Evolutionary conservation across 1,140 invertebrate species (phyloP).

Genomic region (Pogonomyrmex californicus): DNA sequence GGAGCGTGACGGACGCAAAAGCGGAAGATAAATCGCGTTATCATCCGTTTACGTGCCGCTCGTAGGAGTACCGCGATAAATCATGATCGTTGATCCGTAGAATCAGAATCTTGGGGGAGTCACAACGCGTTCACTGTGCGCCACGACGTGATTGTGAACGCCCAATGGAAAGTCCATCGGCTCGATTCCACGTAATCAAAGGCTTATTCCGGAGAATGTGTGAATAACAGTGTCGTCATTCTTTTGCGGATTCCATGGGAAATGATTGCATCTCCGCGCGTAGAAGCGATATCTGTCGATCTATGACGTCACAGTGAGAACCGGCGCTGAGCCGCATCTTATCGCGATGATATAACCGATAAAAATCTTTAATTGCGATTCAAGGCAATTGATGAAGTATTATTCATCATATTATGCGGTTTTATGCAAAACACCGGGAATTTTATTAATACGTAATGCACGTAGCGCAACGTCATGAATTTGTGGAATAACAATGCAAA

Average conservation of each 20-base stretch:
- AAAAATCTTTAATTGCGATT: constrained; percentile 26
- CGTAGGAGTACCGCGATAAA: neutral
- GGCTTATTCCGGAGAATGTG: neutral
- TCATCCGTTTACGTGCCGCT: neutral
- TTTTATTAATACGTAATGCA: neutral
- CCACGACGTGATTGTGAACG: neutral
- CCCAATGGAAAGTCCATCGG: constrained; percentile 19
- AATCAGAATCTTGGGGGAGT: constrained; percentile 12
- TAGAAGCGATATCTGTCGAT: neutral
- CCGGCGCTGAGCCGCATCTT: neutral
- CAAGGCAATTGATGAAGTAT: neutral
- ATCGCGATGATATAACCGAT: constrained; percentile 35
- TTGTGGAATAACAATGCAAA: neutral
- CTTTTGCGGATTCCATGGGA: constrained; percentile 21
- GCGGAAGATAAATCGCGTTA: neutral
- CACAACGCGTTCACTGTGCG: neutral
- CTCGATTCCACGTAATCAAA: constrained; percentile 7
- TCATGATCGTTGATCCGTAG: constrained; percentile 31
- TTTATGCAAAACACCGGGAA: neutral
- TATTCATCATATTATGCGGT: neutral
- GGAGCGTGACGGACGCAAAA: neutral
- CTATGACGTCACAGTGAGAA: neutral
- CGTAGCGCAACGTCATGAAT: neutral
- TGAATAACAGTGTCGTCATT: constrained; percentile 45
- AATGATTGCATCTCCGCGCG: neutral